Evolutionary conservation across 1,140 invertebrate genomes (phyloP), one percentile per base, ranked within the genome.

Genomic region (Episyrphus balteatus): DNA sequence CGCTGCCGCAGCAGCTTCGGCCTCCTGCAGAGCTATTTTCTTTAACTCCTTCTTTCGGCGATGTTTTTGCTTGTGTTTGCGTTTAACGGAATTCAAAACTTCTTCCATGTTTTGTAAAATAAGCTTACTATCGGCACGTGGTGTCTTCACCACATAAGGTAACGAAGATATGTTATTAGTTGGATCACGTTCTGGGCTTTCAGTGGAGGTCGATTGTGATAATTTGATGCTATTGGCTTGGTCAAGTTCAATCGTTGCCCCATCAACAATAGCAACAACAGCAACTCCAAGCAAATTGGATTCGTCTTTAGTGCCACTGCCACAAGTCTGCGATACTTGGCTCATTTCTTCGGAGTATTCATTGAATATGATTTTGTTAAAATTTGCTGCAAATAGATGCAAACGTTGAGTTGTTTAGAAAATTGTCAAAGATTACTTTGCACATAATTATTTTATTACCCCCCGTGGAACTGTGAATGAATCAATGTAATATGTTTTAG

Each of bases 21-120:
- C 58, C 10, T 55, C 34, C 15, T 56, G 42, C 8, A 56, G 59
- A 1, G 62, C 62, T 8, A 61, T 42, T 37, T 64, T 51, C 34
- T 62, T 66, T 41, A 61, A 58, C 42, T 66, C 63, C 9, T 59
- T 57, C 53, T 64, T 66, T 7, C 61, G 51, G 46, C 56, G 57
- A 50, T 66, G 63, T 39, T 67, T 67, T 51, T 64, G 58, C 8
- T 60, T 55, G 53, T 67, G 61, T 48, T 67, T 59, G 42, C 65
- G 58, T 48, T 67, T 67, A 5, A 67, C 64, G 7, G 64, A 58
- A 39, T 63, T 51, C 3, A 67, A 44, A 3, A 67, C 64, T 44
- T 65, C 62, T 47, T 67, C 62, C 64, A 67, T 67, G 37, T 67
- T 67, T 43, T 66, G 62, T 11, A 66, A 30, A 12, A 66, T 66